Conservation (phyloP, 1,140 invertebrate species). For the Aphaenogaster floridana region DNA sequence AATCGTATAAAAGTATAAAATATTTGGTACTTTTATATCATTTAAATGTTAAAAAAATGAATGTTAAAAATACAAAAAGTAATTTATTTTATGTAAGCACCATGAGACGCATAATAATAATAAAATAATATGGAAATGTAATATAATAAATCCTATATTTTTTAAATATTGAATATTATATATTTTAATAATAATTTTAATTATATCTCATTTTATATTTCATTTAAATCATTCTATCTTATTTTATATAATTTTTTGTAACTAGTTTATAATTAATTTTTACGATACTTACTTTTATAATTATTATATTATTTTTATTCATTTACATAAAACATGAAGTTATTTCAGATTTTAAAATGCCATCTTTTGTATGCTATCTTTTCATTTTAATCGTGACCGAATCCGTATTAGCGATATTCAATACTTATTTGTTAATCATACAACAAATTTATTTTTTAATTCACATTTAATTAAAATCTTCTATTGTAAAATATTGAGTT, state of each 20-base stretch:
- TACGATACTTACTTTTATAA: not conserved
- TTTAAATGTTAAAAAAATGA: slow-evolving; percentile 3
- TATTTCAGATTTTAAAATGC: not conserved
- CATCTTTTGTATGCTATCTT: not conserved
- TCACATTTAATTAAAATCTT: not conserved
- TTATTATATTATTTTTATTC: not conserved
- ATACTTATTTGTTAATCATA: not conserved
- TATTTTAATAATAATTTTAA: not conserved
- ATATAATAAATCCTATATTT: too few relatives aligned
- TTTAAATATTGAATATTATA: too few relatives aligned
- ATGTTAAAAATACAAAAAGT: not conserved
- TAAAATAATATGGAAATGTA: not conserved
- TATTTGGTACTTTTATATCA: not conserved
- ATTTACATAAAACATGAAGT: not conserved
- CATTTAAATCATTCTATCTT: too few relatives aligned
- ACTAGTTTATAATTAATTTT: not conserved
- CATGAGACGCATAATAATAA: not conserved
- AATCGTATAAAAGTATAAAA: not conserved
- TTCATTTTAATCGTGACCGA: not conserved
- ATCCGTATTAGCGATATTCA: not conserved
- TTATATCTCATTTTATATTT: not conserved
- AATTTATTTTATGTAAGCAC: not conserved
- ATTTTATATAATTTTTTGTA: too few relatives aligned
- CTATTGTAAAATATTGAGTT: not conserved
- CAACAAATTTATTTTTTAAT: not conserved